These are phyloP conservation scores for Gadus macrocephalus DNA, from an alignment of 2,113 vertebrate genomes.

Conservation along the genomic window DNA sequence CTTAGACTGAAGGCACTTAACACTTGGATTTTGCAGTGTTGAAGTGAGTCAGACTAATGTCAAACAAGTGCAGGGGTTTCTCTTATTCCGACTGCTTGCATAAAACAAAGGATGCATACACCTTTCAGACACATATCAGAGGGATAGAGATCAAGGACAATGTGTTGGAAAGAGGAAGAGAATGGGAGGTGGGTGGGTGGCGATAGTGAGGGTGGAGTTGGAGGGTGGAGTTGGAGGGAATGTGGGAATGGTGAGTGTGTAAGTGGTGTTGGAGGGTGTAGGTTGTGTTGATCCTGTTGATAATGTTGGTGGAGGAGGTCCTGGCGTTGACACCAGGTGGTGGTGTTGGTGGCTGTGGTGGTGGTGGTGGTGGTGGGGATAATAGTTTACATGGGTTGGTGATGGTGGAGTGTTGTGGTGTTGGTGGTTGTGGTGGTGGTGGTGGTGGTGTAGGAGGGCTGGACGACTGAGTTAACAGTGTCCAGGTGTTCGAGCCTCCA, in stretches of 20 bases:
- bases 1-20: too few species aligned
- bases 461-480: slow-evolving; percentile 59
- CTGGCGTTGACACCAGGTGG: background rate
- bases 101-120: background rate
- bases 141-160: background rate
- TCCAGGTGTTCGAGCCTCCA: slow-evolving; percentile 82
- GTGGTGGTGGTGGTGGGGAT: background rate
- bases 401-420: too few species aligned
- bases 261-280: slow-evolving; percentile 11
- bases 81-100: background rate
- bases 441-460: slow-evolving; percentile 31
- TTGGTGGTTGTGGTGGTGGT: background rate
- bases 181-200: background rate
- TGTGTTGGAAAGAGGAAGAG: slow-evolving; percentile 6
- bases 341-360: background rate
- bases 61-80: too few species aligned
- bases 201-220: slow-evolving; percentile 5
- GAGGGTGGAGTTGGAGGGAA: slow-evolving; percentile 29
- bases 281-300: slow-evolving; percentile 18
- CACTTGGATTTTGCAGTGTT: too few species aligned
- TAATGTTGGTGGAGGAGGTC: slow-evolving; percentile 7
- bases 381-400: too few species aligned
- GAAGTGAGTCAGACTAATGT: too few species aligned
- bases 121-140: background rate
- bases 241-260: background rate